These are phyloP conservation scores for Dolichomitus sp. DNA, from an alignment of 2,888 invertebrate species.

Conservation along the genomic window DNA sequence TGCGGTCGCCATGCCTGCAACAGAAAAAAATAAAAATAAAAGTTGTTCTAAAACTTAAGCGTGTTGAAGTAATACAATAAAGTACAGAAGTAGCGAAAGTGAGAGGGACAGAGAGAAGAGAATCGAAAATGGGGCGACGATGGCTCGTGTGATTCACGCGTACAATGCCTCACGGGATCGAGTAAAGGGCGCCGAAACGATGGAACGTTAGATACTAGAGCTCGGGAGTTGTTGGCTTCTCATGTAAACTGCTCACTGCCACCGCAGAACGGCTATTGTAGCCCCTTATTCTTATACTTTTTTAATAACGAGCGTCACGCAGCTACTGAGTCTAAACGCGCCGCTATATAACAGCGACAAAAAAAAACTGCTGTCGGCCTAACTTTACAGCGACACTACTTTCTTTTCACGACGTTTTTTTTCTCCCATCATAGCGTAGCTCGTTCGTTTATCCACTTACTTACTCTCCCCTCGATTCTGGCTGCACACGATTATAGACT, in stretches of 20 bases:
- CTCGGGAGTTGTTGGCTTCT: constrained; percentile 14
- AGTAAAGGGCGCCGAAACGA: constrained; percentile 54
- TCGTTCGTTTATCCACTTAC: constrained; percentile 71
- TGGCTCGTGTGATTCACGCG: constrained; percentile 56
- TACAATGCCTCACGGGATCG: constrained; percentile 16
- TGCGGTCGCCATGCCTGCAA: constrained; percentile 82
- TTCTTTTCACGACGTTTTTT: constrained; percentile 12
- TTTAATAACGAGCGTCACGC: constrained; percentile 66
- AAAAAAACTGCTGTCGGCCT: constrained; percentile 43
- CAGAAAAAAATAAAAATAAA: constrained; percentile 5
- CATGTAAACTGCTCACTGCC: background rate
- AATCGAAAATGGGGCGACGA: constrained; percentile 44
- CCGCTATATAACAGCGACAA: constrained; percentile 28
- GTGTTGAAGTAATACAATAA: constrained; percentile 31
- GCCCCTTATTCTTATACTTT: constrained; percentile 56
- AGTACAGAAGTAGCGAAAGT: constrained; percentile 8
- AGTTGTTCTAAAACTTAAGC: constrained; percentile 40
- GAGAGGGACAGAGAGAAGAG: background rate
- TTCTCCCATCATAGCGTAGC: constrained; percentile 44
- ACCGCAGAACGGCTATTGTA: background rate
- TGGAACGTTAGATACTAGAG: constrained; percentile 51
- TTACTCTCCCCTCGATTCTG: constrained; percentile 60
- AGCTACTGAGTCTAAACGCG: constrained; percentile 50
- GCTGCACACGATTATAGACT: constrained; percentile 60
- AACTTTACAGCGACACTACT: constrained; percentile 41